Evolutionary conservation across 2,113 vertebrate species (phyloP), one percentile per base, ranked within the genome.

Genomic region (Paratilapia polleni): DNA sequence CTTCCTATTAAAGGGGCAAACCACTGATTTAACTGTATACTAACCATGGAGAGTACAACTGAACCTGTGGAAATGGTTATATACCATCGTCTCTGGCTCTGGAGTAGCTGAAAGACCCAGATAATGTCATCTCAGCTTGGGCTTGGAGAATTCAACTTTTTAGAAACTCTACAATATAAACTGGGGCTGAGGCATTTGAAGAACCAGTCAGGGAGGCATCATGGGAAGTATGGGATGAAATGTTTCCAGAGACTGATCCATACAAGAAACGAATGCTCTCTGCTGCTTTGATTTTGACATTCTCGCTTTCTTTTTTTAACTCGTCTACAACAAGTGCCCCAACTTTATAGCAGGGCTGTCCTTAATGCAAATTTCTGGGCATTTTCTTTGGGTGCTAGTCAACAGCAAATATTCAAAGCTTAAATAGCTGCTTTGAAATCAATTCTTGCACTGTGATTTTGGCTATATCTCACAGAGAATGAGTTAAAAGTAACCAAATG

Each of bases 11-110:
- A 83, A 83, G 57, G 59, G 24, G 3, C 17, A 47, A 66, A 70
- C 26, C 26, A n/a, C 15, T 63, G 62, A 83, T 86, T 92, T 90
- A 63, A 86, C 58, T 11, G 61, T 34, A 49, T 58, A 59, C 80
- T 81, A 38, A 28, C 78, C 47, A 38, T 56, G 77, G 38, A 76
- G 19, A 75, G 76, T 38, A 31, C 8, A 13, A 56, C 49, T 79
- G 56, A 61, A 60, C 70, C 56, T 5, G 68, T 49, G 75, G 77
- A 88, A 81, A 85, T 3, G 8, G 41, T 58, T 61, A 11, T 31
- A 41, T 26, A 47, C 43, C 8, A 19, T 77, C 77, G 61, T 60
- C 64, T 83, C 31, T 60, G 79, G 68, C 47, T 57, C 61, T 34
- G 68, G 17, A 80, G 22, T 58, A 63, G 79, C 80, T 61, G 38